Evolutionary conservation across 2,888 invertebrate genomes (phyloP).

Genomic region (Agrotis clavis): DNA sequence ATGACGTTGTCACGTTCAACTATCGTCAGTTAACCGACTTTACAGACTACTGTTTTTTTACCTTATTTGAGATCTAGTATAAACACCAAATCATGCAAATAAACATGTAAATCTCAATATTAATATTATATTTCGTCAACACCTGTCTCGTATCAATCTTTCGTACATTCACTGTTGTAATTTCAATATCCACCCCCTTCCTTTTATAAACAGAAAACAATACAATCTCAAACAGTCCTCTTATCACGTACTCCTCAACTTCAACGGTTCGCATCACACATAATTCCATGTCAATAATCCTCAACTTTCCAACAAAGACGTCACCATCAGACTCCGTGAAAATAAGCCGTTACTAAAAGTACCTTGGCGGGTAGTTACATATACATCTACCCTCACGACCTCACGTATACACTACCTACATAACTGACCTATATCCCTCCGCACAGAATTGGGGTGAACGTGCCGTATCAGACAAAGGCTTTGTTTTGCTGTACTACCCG

Average conservation of each 20-base stretch:
- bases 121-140: too few relatives aligned
- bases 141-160: too few relatives aligned
- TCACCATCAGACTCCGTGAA: background rate
- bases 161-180: too few relatives aligned
- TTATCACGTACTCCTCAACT: background rate
- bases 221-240: too few relatives aligned
- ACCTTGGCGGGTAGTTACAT: slow-evolving; percentile 12
- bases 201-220: too few relatives aligned
- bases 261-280: background rate
- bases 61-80: too few relatives aligned
- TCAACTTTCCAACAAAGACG: background rate
- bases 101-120: too few relatives aligned
- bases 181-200: too few relatives aligned
- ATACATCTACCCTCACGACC: slow-evolving; percentile 15
- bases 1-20: too few relatives aligned
- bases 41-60: too few relatives aligned
- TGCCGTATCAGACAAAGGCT: slow-evolving; percentile 46
- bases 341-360: slow-evolving; percentile 4
- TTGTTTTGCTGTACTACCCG: slow-evolving; percentile 35
- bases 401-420: slow-evolving; percentile 36
- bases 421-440: slow-evolving; percentile 53
- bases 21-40: too few relatives aligned
- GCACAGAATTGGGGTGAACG: slow-evolving; percentile 49
- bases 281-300: background rate
- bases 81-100: too few relatives aligned